phyloP scores from a whole-genome alignment of 2,113 vertebrate species.

The Perca schrenkii region DNA sequence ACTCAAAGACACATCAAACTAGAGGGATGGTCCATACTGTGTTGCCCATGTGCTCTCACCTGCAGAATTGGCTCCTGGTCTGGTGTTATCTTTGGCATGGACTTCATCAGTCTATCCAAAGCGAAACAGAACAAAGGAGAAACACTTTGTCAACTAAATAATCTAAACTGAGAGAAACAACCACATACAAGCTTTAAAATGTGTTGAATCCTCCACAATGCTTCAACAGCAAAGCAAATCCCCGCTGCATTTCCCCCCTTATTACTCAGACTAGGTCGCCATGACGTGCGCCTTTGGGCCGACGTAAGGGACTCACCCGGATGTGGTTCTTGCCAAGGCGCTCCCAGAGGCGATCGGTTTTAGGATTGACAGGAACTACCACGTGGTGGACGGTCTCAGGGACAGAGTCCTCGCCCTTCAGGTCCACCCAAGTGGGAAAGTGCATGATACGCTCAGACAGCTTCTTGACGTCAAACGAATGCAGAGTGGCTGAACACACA shows the following conservation, averaged over 20 bases:
- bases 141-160: background rate
- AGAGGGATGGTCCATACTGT: background rate
- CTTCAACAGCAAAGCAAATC: background rate
- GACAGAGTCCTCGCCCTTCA: slow-evolving; percentile 98
- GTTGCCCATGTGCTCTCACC: slow-evolving; percentile 81
- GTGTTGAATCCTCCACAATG: background rate
- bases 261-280: background rate
- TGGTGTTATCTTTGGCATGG: slow-evolving; percentile 94
- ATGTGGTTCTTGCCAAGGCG: slow-evolving; percentile 92
- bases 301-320: slow-evolving; percentile 77
- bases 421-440: slow-evolving; percentile 98
- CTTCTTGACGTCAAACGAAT: slow-evolving; percentile 99
- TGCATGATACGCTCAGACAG: slow-evolving; percentile 99
- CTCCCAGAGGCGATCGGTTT: slow-evolving; percentile 92
- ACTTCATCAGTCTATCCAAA: slow-evolving; percentile 93
- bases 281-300: background rate
- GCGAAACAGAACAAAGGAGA: background rate
- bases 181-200: background rate
- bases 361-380: slow-evolving; percentile 95
- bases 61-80: slow-evolving; percentile 90
- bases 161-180: background rate
- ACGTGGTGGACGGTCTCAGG: slow-evolving; percentile 98
- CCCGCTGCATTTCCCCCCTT: background rate
- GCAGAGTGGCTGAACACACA: slow-evolving; percentile 96
- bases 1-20: background rate